phyloP scores from a whole-genome alignment of 2,113 vertebrate genomes.

The Hepsetus odoe region DNA sequence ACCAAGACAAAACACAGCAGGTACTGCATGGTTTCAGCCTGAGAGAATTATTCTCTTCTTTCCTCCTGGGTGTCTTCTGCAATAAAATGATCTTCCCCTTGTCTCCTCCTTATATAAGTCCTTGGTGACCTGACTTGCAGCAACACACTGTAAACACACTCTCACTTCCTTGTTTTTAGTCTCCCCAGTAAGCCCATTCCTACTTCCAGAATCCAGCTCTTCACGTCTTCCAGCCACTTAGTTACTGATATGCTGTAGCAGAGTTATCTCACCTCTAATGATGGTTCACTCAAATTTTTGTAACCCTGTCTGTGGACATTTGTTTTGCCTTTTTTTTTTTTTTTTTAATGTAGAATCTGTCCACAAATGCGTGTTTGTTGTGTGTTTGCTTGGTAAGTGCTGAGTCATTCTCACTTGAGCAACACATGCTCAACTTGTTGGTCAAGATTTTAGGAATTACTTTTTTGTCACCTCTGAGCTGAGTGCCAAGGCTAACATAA shows the following conservation, averaged over 20 bases:
- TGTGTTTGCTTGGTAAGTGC: neutral
- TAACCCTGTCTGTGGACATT: slow-evolving; percentile 45
- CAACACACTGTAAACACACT: slow-evolving; percentile 8
- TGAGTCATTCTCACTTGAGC: neutral
- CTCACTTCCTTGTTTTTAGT: slow-evolving; percentile 34
- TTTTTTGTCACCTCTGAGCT: neutral
- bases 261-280: neutral
- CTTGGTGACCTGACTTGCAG: too few species aligned
- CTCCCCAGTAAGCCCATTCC: slow-evolving; percentile 2
- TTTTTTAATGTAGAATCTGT: neutral
- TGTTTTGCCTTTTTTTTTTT: neutral
- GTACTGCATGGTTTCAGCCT: slow-evolving; percentile 51
- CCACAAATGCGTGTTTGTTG: neutral
- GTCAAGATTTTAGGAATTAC: neutral
- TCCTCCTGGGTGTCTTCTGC: neutral
- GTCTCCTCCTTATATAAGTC: neutral
- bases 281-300: neutral
- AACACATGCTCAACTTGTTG: neutral
- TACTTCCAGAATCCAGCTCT: neutral
- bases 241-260: neutral
- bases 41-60: neutral
- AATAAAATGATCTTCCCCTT: neutral
- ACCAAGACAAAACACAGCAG: slow-evolving; percentile 30
- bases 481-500: too few species aligned
- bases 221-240: neutral